These are phyloP conservation scores for Leptopilina drosophilae DNA, from an alignment of 2,888 invertebrate species.

Conservation along the genomic window DNA sequence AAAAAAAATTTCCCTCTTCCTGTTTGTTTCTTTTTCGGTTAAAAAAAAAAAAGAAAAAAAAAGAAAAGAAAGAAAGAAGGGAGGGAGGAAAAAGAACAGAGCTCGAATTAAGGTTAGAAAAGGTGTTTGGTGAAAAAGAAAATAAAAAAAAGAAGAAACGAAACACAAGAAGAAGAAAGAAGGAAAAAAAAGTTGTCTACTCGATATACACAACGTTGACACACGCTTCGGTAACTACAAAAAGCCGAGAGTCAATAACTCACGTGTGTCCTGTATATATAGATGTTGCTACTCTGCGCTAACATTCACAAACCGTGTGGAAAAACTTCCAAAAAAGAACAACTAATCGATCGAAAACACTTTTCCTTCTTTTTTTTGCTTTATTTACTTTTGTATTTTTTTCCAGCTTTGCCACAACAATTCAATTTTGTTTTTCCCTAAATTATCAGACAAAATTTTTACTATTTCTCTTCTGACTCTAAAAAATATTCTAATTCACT, in stretches of 20 bases:
- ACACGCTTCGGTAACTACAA: slow-evolving; percentile 12
- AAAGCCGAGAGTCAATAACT: slow-evolving; percentile 10
- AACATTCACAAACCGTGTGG: slow-evolving; percentile 23
- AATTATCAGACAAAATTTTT: too few species aligned
- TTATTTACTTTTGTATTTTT: too few species aligned
- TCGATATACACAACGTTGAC: not conserved
- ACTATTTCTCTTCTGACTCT: too few species aligned
- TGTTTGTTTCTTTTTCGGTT: not conserved
- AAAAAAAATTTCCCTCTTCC: too few species aligned
- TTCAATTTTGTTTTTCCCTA: too few species aligned
- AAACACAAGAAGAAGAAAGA: not conserved
- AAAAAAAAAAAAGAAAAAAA: too few species aligned
- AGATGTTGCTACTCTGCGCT: not conserved
- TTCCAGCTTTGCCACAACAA: too few species aligned
- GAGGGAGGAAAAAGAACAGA: not conserved
- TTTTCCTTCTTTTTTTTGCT: too few species aligned
- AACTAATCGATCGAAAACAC: not conserved
- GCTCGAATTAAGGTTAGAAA: not conserved
- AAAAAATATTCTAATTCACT: too few species aligned
- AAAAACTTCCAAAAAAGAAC: slow-evolving; percentile 2
- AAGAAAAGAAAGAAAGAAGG: not conserved
- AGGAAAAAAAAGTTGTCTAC: not conserved
- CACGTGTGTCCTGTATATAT: not conserved
- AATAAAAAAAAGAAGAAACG: not conserved
- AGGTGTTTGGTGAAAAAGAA: not conserved